These are phyloP conservation scores for Torymus auratus DNA, from an alignment of 2,888 invertebrate genomes.

Conservation along the genomic window DNA sequence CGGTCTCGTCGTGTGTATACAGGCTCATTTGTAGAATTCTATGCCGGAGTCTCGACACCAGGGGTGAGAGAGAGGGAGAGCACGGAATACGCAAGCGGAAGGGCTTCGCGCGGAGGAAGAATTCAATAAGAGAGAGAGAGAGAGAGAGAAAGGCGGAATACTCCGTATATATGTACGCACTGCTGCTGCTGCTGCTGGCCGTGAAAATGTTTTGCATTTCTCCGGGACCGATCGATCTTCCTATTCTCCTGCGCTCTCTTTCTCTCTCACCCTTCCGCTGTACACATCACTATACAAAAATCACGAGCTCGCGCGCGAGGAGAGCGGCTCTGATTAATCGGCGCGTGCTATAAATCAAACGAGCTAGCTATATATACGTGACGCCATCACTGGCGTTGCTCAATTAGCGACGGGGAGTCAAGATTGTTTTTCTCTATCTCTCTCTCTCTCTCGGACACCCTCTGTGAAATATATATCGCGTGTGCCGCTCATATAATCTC, in stretches of 20 bases:
- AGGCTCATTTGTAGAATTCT: conserved; percentile 58
- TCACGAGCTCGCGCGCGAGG: conserved; percentile 21
- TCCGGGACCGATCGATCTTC: conserved; percentile 39
- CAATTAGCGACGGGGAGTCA: conserved; percentile 33
- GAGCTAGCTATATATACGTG: not conserved
- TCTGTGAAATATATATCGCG: too few species aligned
- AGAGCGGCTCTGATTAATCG: conserved; percentile 26
- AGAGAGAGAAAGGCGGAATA: not conserved
- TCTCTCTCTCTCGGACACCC: too few species aligned
- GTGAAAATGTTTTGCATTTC: conserved; percentile 58
- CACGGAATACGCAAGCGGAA: conserved; percentile 45
- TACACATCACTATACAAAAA: conserved; percentile 20
- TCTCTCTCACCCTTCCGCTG: not conserved
- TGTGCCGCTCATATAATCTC: not conserved
- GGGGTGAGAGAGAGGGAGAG: conserved; percentile 18
- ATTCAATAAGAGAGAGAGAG: conserved; percentile 56
- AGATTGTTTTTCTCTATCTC: conserved; percentile 11
- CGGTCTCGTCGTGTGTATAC: conserved; percentile 50
- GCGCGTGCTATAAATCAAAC: conserved; percentile 38
- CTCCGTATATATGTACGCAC: not conserved
- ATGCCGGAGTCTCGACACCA: conserved; percentile 15
- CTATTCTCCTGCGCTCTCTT: not conserved
- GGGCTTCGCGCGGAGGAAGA: conserved; percentile 45
- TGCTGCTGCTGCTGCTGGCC: conserved; percentile 15
- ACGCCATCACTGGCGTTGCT: not conserved